phyloP scores from a whole-genome alignment of 2,113 vertebrate genomes.

The Pimephales promelas region DNA sequence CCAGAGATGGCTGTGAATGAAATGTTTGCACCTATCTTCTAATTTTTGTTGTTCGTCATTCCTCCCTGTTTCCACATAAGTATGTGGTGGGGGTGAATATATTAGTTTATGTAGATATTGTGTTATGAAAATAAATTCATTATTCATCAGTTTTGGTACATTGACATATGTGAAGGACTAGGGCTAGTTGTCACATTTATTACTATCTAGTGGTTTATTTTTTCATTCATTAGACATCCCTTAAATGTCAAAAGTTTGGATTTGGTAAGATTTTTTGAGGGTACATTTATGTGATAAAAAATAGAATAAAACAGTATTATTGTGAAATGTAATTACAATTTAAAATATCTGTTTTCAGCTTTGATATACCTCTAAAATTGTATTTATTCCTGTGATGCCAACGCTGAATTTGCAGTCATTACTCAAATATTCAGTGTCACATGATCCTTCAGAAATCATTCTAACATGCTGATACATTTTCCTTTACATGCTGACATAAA shows the following conservation, averaged over 20 bases:
- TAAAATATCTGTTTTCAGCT: neutral
- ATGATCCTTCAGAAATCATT: neutral
- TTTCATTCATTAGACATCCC: no score
- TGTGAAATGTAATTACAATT: neutral
- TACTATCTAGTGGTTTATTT: no score
- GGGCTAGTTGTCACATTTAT: no score
- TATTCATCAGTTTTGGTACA: neutral
- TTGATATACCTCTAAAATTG: neutral
- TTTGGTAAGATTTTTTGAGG: no score
- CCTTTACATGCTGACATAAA: no score
- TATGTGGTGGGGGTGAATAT: neutral
- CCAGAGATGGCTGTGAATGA: constrained; percentile 74
- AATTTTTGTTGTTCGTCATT: neutral
- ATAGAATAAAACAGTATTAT: neutral
- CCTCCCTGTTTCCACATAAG: neutral
- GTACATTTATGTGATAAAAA: neutral
- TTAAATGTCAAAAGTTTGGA: no score
- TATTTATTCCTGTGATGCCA: neutral
- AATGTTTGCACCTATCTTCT: constrained; percentile 63
- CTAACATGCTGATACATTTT: neutral
- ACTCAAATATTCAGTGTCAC: neutral
- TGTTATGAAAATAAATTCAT: neutral
- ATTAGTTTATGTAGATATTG: constrained; percentile 4
- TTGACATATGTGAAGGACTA: neutral
- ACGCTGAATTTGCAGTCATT: neutral